Evolutionary conservation across 2,888 invertebrate species (phyloP), one percentile per base, ranked within the genome.

Genomic region (Rhodophaea formosa): DNA sequence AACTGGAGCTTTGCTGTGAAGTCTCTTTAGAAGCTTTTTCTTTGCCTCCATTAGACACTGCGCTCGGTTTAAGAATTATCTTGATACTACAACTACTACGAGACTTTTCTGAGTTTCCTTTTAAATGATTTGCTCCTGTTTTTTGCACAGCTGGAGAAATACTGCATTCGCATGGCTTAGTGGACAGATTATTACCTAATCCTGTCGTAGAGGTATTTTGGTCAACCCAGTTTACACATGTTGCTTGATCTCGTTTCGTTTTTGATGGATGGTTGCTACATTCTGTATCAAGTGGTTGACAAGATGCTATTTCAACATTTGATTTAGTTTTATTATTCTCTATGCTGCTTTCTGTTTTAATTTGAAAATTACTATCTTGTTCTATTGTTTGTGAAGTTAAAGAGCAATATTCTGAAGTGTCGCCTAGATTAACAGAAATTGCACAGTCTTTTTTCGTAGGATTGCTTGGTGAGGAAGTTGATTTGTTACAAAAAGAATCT

Each of bases 81-180:
- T 51, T 51, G 10, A 51, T 51, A 17, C 17, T 51, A n/a, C 35
- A 51, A 51, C 51, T 1, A 32, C 51, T 51, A 16, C 17, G 51
- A 35, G 12, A 10, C 12, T 16, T 35, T 51, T 17, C 16, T 35
- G 6, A 12, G 8, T 5, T 17, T 14, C 14, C 14, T 10, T 35
- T 35, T 12, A 8, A 16, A 12, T 17, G 7, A 8, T 5, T 16
- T 32, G 51, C 15, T 2, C 10, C 10, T 7, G 16, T 35, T 12
- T 39, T 12, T 35, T 16, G 35, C 8, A 51, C 7, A 17, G 1
- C 17, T 51, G 35, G 51, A 10, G 35, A 17, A 8, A 35, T 35
- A 12, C 0, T 39, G 12, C n/a, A 1, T 10, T 16, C 16, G 8
- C 8, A 3, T 17, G 32, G 17, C 3, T 12, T 8, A 3, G 17